Percentiles rank a stretch among this genome's conserved stretches.
These are phyloP conservation scores for Nephrotoma guestfalica DNA, from an alignment of 2,888 invertebrate species.

Conservation along the genomic window DNA sequence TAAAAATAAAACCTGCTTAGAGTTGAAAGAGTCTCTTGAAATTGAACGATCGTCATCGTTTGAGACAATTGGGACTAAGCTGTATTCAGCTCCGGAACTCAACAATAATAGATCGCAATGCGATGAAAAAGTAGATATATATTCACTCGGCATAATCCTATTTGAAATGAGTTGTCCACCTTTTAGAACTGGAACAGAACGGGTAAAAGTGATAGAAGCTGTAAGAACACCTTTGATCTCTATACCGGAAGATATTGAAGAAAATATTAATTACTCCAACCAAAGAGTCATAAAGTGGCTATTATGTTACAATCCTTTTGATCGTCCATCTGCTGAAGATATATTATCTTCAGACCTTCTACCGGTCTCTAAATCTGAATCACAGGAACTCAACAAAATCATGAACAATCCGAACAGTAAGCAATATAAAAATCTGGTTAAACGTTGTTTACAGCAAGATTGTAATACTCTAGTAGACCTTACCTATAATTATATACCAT, in stretches of 20 bases:
- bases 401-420: conserved; percentile 59
- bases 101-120: conserved; percentile 34
- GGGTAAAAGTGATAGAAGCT: conserved; percentile 59
- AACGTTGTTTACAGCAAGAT: not conserved
- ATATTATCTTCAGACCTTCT: conserved; percentile 60
- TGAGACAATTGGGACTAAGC: conserved; percentile 74
- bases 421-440: conserved; percentile 46
- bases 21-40: not conserved
- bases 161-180: conserved; percentile 94
- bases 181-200: conserved; percentile 77
- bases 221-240: conserved; percentile 52
- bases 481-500: conserved; percentile 36
- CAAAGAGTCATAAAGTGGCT: conserved; percentile 39
- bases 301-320: conserved; percentile 59
- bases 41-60: not conserved
- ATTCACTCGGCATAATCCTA: conserved; percentile 78
- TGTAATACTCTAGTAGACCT: conserved; percentile 35
- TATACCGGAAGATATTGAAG: conserved; percentile 53
- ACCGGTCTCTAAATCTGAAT: conserved; percentile 45
- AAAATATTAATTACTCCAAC: conserved; percentile 22
- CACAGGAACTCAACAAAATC: conserved; percentile 35
- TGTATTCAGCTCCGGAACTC: conserved; percentile 92
- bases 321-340: conserved; percentile 64
- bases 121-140: conserved; percentile 77
- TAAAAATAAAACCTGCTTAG: not conserved